A percentile compares a stretch with the other conserved stretches of the same genome.
These are phyloP conservation scores for Dascyllus trimaculatus DNA, from an alignment of 2,113 vertebrate genomes.

Conservation along the genomic window DNA sequence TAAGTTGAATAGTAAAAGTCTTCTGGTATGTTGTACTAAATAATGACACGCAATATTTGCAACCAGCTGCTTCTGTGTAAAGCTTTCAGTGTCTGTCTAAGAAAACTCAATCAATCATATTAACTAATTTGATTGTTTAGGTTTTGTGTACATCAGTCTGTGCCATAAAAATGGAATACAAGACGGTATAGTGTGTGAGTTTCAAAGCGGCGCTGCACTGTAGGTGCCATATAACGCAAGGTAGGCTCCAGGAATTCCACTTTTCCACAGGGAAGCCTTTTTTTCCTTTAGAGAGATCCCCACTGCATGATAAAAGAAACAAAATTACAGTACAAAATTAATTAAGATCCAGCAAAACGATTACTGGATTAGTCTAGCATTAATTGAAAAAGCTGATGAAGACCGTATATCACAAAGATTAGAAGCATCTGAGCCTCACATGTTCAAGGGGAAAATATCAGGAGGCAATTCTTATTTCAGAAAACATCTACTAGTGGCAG, in stretches of 20 bases:
- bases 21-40: too few relatives aligned
- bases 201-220: conserved; percentile 4
- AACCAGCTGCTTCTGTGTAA: too few relatives aligned
- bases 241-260: conserved; percentile 32
- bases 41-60: too few relatives aligned
- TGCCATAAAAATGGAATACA: not conserved
- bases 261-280: conserved; percentile 43
- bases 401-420: conserved; percentile 69
- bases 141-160: not conserved
- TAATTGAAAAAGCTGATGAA: conserved; percentile 77
- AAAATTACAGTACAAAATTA: conserved; percentile 76
- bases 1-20: too few relatives aligned
- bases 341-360: conserved; percentile 80
- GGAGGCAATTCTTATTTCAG: conserved; percentile 29
- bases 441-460: conserved; percentile 49
- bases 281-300: conserved; percentile 57
- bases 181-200: not conserved
- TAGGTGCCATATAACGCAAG: conserved; percentile 15
- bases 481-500: conserved; percentile 3
- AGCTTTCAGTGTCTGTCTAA: too few relatives aligned
- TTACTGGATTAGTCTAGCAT: conserved; percentile 75
- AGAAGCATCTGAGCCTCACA: conserved; percentile 43
- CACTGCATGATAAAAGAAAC: conserved; percentile 64
- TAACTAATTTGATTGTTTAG: too few relatives aligned
- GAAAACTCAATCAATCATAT: too few relatives aligned